Conservation (phyloP, 2,113 vertebrate species). For the Physeter macrocephalus region DNA sequence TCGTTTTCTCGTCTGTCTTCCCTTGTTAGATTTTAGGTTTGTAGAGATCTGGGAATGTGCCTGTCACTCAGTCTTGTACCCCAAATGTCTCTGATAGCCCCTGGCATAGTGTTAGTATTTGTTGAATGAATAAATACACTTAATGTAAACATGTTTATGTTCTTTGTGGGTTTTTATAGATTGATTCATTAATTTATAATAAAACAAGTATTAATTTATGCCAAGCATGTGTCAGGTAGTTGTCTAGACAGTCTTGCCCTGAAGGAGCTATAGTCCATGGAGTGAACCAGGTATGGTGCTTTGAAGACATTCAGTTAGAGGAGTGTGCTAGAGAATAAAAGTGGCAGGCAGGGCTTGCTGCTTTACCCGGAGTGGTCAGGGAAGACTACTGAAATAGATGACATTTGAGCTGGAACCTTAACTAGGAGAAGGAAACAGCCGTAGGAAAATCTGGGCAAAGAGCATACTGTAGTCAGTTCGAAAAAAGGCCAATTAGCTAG, state of each 20-base stretch:
- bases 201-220: not conserved
- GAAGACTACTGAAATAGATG: not conserved
- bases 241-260: not conserved
- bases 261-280: not conserved
- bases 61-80: not conserved
- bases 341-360: not conserved
- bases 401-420: not conserved
- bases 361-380: not conserved
- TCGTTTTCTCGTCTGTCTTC: not conserved
- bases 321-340: not conserved
- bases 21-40: not conserved
- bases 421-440: not conserved
- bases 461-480: not conserved
- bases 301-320: not conserved
- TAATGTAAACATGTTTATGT: not conserved
- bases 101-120: not conserved
- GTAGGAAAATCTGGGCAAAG: not conserved
- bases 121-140: not conserved
- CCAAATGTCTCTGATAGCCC: not conserved
- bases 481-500: not conserved
- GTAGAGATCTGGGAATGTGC: not conserved
- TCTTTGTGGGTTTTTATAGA: conserved; percentile 28
- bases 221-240: not conserved
- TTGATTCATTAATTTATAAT: not conserved
- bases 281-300: not conserved